Percentiles rank a stretch among this genome's conserved stretches.
phyloP scores from a whole-genome alignment of 2,113 vertebrate genomes.

The Notothenia rossii region DNA sequence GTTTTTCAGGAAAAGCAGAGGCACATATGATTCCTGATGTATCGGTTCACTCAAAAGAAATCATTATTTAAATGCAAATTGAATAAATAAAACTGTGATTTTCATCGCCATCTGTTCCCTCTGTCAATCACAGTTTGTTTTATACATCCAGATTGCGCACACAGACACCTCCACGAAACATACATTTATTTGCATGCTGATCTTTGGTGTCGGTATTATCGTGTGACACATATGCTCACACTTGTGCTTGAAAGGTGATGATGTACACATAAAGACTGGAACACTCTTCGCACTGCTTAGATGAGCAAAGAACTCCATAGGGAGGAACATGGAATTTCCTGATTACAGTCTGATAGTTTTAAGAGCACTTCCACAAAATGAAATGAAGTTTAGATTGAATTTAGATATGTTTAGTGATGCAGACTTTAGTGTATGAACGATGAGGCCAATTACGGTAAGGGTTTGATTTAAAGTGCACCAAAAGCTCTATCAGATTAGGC shows the following conservation, averaged over 20 bases:
- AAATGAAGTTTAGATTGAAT: slow-evolving; percentile 18
- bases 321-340: slow-evolving; percentile 12
- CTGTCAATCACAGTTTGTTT: not conserved
- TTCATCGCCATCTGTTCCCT: not conserved
- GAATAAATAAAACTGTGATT: slow-evolving; percentile 10
- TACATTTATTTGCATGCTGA: not conserved
- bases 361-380: slow-evolving; percentile 20
- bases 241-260: not conserved
- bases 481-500: slow-evolving; percentile 8
- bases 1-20: not conserved
- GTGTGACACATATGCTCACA: not conserved
- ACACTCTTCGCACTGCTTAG: not conserved
- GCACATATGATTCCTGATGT: slow-evolving; percentile 6
- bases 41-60: not conserved
- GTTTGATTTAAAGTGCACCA: slow-evolving; percentile 35
- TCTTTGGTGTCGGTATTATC: not conserved
- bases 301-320: not conserved
- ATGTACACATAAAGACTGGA: not conserved
- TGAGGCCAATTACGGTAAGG: slow-evolving; percentile 43
- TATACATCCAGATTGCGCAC: not conserved
- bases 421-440: slow-evolving; percentile 28
- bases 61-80: slow-evolving; percentile 36
- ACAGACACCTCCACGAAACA: not conserved
- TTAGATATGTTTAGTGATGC: slow-evolving; percentile 21
- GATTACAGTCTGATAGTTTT: slow-evolving; percentile 19